Base-by-base conservation (phyloP, 2,113 vertebrate genomes). In the Phylloscopus whistleri region DNA sequence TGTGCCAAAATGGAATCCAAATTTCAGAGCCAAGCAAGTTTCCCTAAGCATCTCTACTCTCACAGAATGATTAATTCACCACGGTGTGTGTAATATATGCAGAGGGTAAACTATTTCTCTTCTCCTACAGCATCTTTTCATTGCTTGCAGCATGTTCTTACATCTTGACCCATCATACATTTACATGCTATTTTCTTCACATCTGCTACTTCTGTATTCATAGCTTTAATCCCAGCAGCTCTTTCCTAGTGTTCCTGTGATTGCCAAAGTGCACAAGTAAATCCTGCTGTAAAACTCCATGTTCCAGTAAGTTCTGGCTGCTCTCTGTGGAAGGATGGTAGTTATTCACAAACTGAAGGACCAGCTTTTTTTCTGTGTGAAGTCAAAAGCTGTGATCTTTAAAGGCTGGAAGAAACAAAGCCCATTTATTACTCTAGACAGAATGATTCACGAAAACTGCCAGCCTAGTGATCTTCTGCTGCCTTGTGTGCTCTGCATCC, bases 131-230 rank as follows among this genome's bases (percentile, higher is more conserved):
- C 70, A 91, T 52, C 84, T 80, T 94, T 94, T 93, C 67, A 85
- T 72, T 56, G 31, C 52, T 62, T 24, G 67, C 43, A 94, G 43
- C 24, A 75, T 73, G 39, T 89, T 94, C 63, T 31, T 82, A 60
- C 24, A 84, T 79, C 81, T 96, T 84, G 44, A 81, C 89, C 59
- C 21, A 69, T 92, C 72, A 77, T 76, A 74, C 19, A 92, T 96
- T 95, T 95, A 85, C 52, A 72, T 37, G 67, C 39, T 93, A 28
- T 94, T 78, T 93, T 93, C 51, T 86, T 95, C 59, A 89, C 26
- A 56, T 59, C 51, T 96, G 31, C 68, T 48, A 89, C 75, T 79
- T 97, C 69, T 84, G 41, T 72, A 72, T 92, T 52, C 68, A 84
- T 75, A 87, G 31, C 39, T 94, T 43, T 84, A 72, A 93, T 93